Evolutionary conservation across 92 coral and sea anemone genomes (phyloP), one percentile per base, ranked within the genome.

Genomic region (Metridium senile): DNA sequence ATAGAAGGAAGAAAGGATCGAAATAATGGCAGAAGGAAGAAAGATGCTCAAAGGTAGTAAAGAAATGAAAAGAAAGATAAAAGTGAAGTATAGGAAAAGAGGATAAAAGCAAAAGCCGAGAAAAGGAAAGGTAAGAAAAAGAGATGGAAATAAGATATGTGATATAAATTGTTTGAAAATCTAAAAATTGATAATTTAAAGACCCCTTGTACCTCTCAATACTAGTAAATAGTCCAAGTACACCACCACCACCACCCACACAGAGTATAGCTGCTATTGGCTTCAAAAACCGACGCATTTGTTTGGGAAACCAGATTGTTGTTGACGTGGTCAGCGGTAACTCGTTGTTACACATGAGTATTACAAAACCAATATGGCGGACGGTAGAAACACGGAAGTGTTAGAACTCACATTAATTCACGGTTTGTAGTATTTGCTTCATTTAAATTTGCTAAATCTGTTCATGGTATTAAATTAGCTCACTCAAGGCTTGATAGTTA

Each of bases 221-320:
- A n/a, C n/a, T n/a, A n/a, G n/a, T n/a, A 0, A 66, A 59, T 31
- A 82, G 26, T 28, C 93, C 97, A 47, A 91, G 81, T 8, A 70
- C 35, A 22, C 97, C 89, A 30, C 97, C 90, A 35, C 84, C 53
- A 34, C 84, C 53, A 34, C 93, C 90, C 62, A 74, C 57, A 79
- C 88, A 83, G 52, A 82, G 53, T 45, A 75, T 20, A 33, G 93
- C 71, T 21, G 78, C 72, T 22, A 85, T 19, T 13, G 92, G 72
- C 21, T 70, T 64, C 0, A 66, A 26, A 20, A 76, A 11, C 20
- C 84, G 84, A 27, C 66, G 76, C 87, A 89, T 85, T n/a, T n/a
- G n/a, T n/a, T n/a, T n/a, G n/a, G n/a, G n/a, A n/a, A n/a, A n/a
- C n/a, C n/a, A n/a, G n/a, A n/a, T n/a, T n/a, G n/a, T 30, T 59